A percentile compares a stretch with the other conserved stretches of the same genome.
phyloP scores from a whole-genome alignment of 2,113 vertebrate species.

The Arizona elegans region DNA sequence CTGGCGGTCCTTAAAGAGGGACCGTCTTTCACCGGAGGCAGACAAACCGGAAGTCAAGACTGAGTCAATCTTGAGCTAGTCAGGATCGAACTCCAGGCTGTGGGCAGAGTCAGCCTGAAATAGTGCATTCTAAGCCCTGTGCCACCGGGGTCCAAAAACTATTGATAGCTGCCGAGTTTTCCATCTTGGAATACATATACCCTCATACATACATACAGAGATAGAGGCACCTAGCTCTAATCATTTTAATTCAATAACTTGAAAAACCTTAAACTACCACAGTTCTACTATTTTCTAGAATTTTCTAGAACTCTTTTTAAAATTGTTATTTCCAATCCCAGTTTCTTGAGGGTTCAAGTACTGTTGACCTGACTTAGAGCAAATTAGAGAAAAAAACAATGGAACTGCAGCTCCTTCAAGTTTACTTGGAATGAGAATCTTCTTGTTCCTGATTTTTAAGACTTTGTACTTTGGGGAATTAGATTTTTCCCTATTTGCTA shows the following conservation, averaged over 20 bases:
- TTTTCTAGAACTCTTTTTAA: neutral
- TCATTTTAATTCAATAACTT: neutral
- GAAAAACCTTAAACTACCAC: neutral
- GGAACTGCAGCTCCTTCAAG: neutral
- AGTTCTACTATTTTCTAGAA: neutral
- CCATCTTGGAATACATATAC: neutral
- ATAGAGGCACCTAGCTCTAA: neutral
- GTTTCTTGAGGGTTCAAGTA: neutral
- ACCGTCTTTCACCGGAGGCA: no score
- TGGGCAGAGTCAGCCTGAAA: neutral
- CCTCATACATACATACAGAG: neutral
- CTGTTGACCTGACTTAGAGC: neutral
- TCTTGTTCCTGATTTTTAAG: neutral
- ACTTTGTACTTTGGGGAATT: neutral
- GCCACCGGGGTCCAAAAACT: neutral
- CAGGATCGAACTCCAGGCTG: neutral
- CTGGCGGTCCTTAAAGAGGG: no score
- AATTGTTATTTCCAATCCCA: neutral
- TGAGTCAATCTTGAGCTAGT: neutral
- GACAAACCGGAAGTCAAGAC: no score
- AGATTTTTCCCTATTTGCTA: neutral
- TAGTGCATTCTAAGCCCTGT: neutral
- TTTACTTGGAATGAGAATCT: neutral
- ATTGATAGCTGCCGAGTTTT: neutral
- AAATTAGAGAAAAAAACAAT: neutral